A percentile compares a stretch with the other conserved stretches of the same genome.
Conservation (phyloP, 64 coral and sea anemone genomes). For the Montipora foliosa region DNA sequence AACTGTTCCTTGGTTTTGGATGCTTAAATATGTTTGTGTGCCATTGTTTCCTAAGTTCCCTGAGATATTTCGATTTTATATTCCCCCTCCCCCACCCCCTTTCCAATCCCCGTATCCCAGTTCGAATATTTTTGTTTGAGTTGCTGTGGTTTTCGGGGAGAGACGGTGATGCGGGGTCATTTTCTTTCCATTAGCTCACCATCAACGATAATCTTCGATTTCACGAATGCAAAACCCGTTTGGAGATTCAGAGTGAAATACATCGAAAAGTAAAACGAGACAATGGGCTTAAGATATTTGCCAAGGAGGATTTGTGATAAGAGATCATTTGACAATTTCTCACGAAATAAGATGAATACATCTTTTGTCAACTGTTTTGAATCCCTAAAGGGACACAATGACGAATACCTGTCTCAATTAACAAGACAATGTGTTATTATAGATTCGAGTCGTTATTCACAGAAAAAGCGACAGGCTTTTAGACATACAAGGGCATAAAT, state of each 20-base stretch:
- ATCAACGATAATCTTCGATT: neutral
- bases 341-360: neutral
- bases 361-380: slow-evolving; percentile 10
- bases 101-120: no score
- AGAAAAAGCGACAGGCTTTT: slow-evolving; percentile 13
- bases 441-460: slow-evolving; percentile 20
- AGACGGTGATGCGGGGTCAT: neutral
- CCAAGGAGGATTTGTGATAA: neutral
- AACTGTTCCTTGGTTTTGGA: no score
- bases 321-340: neutral
- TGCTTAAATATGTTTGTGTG: no score
- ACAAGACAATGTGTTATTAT: slow-evolving; percentile 43
- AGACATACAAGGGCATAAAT: slow-evolving; percentile 13
- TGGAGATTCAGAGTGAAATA: neutral
- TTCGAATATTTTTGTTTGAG: no score
- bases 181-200: neutral
- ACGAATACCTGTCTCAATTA: slow-evolving; percentile 15
- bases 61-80: no score
- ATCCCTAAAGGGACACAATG: neutral
- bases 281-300: neutral
- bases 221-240: neutral
- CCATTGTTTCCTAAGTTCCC: no score
- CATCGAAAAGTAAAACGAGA: neutral
- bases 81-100: no score
- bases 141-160: neutral